phyloP scores from a whole-genome alignment of 2,797 vertebrate genomes.

The Orestias chungarensis region DNA sequence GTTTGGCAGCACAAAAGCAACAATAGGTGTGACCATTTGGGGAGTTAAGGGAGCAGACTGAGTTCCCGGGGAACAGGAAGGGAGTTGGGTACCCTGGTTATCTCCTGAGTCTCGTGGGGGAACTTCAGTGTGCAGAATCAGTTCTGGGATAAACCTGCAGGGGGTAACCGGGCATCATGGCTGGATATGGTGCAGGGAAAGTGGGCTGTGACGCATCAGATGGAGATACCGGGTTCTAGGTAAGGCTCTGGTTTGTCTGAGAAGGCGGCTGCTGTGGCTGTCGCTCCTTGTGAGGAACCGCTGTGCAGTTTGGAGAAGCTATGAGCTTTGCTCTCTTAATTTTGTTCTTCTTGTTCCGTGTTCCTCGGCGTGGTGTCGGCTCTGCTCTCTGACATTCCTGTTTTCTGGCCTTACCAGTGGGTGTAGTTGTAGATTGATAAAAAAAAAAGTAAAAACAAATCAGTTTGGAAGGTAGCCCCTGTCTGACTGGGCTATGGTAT shows the following conservation, averaged over 20 bases:
- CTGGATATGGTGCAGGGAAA: conserved; percentile 83
- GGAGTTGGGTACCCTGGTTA: conserved; percentile 69
- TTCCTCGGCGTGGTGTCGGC: conserved; percentile 64
- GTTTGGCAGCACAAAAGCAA: conserved; percentile 89
- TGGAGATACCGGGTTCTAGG: conserved; percentile 85
- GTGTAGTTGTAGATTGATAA: conserved; percentile 46
- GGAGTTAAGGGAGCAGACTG: conserved; percentile 76
- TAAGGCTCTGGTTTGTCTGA: conserved; percentile 77
- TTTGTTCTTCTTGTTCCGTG: conserved; percentile 87
- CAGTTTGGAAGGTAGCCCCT: too few species aligned
- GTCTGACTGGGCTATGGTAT: too few species aligned
- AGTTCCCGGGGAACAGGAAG: conserved; percentile 56
- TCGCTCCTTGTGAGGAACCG: conserved; percentile 74
- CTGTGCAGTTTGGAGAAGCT: conserved; percentile 86
- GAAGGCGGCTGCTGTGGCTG: conserved; percentile 76
- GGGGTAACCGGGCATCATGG: conserved; percentile 84
- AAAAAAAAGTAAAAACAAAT: background rate
- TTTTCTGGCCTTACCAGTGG: conserved; percentile 68
- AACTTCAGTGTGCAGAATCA: conserved; percentile 56
- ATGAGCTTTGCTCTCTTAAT: conserved; percentile 85
- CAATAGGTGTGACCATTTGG: conserved; percentile 84
- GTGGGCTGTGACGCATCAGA: conserved; percentile 88
- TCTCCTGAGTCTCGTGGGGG: conserved; percentile 70
- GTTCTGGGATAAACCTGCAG: conserved; percentile 84
- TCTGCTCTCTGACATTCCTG: conserved; percentile 62